phyloP scores from a whole-genome alignment of 2,888 invertebrate species.

The Erebia epiphron region DNA sequence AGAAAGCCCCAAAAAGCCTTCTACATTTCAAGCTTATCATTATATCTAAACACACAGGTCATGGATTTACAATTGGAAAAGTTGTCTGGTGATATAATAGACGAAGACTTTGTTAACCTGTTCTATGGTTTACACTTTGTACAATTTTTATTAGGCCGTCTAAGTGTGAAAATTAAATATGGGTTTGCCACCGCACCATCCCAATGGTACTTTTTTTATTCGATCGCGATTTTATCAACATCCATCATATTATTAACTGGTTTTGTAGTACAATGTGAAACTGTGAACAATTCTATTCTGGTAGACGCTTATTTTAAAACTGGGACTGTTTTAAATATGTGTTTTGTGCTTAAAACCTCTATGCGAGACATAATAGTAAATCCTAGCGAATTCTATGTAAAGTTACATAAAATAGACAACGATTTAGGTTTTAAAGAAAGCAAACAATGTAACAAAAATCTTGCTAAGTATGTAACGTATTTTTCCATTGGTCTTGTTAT shows the following conservation, averaged over 20 bases:
- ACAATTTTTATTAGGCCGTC: slow-evolving; percentile 53
- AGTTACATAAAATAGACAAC: slow-evolving; percentile 62
- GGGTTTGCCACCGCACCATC: slow-evolving; percentile 56
- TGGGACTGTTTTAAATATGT: slow-evolving; percentile 34
- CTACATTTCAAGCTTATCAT: not conserved
- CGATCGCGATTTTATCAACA: slow-evolving; percentile 48
- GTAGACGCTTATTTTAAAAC: slow-evolving; percentile 50
- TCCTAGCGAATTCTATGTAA: slow-evolving; percentile 55
- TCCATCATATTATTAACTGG: slow-evolving; percentile 39
- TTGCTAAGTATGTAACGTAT: not conserved
- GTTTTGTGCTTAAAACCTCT: slow-evolving; percentile 49
- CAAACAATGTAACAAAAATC: not conserved
- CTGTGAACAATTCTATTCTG: slow-evolving; percentile 41
- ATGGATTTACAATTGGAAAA: slow-evolving; percentile 45
- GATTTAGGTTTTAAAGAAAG: slow-evolving; percentile 47
- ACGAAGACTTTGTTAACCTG: slow-evolving; percentile 56
- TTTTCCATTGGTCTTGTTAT: not conserved
- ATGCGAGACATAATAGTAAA: slow-evolving; percentile 24
- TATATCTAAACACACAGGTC: not conserved
- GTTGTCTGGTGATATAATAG: slow-evolving; percentile 56
- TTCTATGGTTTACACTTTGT: slow-evolving; percentile 54
- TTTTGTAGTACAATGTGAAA: slow-evolving; percentile 45
- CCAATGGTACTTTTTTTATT: slow-evolving; percentile 48
- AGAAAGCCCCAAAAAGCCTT: not conserved
- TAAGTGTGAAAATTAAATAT: slow-evolving; percentile 55